phyloP scores from a whole-genome alignment of 2,113 vertebrate species.

The Drymodes brunneopygia region DNA sequence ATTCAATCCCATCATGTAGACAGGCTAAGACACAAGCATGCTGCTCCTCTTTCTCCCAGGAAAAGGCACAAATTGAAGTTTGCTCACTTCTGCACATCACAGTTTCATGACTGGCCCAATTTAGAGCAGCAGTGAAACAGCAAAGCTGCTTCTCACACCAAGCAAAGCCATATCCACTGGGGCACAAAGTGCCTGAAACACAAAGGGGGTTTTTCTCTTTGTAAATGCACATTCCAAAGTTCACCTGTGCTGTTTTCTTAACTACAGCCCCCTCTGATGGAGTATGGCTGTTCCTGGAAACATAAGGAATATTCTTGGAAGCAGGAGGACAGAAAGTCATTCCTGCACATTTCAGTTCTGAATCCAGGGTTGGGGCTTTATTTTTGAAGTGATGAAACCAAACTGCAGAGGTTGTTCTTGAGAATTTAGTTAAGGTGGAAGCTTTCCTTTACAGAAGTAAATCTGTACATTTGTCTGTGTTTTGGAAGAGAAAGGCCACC shows the following conservation, averaged over 20 bases:
- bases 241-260: background rate
- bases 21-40: background rate
- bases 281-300: background rate
- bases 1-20: background rate
- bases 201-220: background rate
- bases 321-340: background rate
- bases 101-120: background rate
- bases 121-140: background rate
- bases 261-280: background rate
- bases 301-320: background rate
- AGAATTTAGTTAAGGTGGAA: background rate
- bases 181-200: background rate
- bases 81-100: background rate
- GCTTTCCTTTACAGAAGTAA: background rate
- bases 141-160: background rate
- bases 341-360: background rate
- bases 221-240: background rate
- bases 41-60: background rate
- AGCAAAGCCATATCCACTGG: background rate
- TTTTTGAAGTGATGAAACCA: background rate
- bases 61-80: background rate
- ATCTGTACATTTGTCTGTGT: fast-evolving
- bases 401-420: background rate
- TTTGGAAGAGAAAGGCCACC: background rate
- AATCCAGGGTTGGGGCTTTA: background rate